Base-by-base conservation (phyloP, 2,113 vertebrate species). In the Hippocampus zosterae region DNA sequence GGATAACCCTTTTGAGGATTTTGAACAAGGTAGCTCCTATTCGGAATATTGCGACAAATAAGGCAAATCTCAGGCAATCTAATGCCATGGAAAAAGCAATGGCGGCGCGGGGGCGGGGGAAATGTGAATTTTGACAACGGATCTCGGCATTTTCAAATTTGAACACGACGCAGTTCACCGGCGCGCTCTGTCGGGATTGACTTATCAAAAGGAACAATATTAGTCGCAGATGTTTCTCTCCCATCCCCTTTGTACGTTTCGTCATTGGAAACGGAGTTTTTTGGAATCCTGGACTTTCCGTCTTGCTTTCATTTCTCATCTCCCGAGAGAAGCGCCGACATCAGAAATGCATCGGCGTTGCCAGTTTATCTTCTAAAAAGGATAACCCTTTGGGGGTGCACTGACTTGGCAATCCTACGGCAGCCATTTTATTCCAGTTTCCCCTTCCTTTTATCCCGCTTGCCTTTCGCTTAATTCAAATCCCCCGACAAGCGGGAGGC, bases 401-500 rank as follows among this genome's bases (percentile, higher is more conserved):
- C 29, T 82, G 79, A 68, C 75, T 84, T 88, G 83, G 82, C 81
- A 70, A 65, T 80, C 85, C 82, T 83, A 80, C 76, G 73, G 46
- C 81, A 68, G 75, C 72, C 67, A 67, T 80, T 80, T 78, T 27
- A 68, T 69, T 74, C 48, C 56, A 23, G 19, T 67, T 69, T 71
- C 44, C 66, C n/a, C 23, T 37, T 70, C 19, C 59, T 68, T 73
- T 70, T 77, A 59, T 13, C 59, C 68, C 41, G 18, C 55, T 63
- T 75, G 48, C 70, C 68, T 74, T 72, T 78, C 80, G 65, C 75
- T 77, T 79, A 82, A 80, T 68, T 68, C 40, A 75, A 74, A 48
- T 81, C 87, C 81, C 83, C 73, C 42, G 79, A 77, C 79, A 81
- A 75, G 76, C 46, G n/a, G 66, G 52, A 84, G 80, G 83, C 80